These are phyloP conservation scores for Bombus turneri DNA, from an alignment of 1,140 invertebrate species.

Conservation along the genomic window DNA sequence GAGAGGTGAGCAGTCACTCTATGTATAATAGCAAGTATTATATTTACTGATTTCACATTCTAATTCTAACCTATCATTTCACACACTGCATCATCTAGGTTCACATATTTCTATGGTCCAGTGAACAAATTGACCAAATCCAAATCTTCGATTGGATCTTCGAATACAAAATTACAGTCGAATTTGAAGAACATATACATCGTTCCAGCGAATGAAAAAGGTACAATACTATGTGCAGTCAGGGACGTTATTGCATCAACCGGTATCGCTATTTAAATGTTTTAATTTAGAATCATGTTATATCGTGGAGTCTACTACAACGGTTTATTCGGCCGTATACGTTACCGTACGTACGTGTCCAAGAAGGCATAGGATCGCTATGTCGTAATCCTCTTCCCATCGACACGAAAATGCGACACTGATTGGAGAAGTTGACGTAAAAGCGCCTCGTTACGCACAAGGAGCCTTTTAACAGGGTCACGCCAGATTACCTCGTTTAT, in stretches of 20 bases:
- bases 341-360: neutral
- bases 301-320: neutral
- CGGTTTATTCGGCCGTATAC: neutral
- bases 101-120: neutral
- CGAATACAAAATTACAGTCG: neutral
- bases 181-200: neutral
- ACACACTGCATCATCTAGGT: too few relatives aligned
- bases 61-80: too few relatives aligned
- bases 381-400: slow-evolving; percentile 15
- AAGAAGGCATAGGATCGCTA: neutral
- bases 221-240: neutral
- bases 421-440: slow-evolving; percentile 28
- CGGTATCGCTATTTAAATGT: neutral
- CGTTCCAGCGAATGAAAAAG: neutral
- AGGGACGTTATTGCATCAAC: neutral
- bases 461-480: slow-evolving; percentile 31
- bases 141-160: too few relatives aligned
- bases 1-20: too few relatives aligned
- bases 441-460: slow-evolving; percentile 39
- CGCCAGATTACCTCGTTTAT: slow-evolving; percentile 46
- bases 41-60: too few relatives aligned
- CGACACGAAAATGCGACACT: neutral
- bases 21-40: too few relatives aligned
- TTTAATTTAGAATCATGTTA: neutral
- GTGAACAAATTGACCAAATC: neutral